Base-by-base conservation (phyloP, 2,797 vertebrate genomes). In the Urophycis tenuis region DNA sequence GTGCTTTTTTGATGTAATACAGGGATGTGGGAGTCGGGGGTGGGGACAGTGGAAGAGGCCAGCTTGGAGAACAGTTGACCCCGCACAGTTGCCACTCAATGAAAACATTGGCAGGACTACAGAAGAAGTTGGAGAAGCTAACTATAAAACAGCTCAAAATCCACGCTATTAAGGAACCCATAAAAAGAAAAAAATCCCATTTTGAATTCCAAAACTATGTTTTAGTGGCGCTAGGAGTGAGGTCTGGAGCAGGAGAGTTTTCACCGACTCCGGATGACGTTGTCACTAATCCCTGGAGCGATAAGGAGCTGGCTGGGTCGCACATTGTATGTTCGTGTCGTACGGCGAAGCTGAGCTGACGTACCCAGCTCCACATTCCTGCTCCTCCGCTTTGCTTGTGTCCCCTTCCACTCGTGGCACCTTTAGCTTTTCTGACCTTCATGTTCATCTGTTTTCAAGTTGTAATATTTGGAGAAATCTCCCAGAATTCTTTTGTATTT, bases 291-390 rank as follows among this genome's bases (percentile, higher is more conserved):
- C 76, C 84, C 75, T 84, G 81, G 82, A n/a, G n/a, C 80, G 73
- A 83, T 83, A 77, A 80, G 79, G 74, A 82, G 79, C 85, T 81
- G 60, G 82, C 77, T n/a, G 80, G 84, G 84, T 53, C 82, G 85
- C 60, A 84, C 22, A 49, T 22, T 75, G 36, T 36, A 78, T 85
- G 79, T 17, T 74, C 14, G 14, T 6, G 6, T 53, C 45, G 60
- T 67, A 67, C 60, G 60, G 12, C 5, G 22, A 60, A 4, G 9
- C 11, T 29, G 60, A 12, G 60, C n/a, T 10, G 53, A 10, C 53
- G 53, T 64, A 25, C n/a, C 25, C 1, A 14, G 10, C 10, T 9
- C 60, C n/a, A 29, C 10, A 2, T 11, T 29, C 53, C n/a, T 64
- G 1, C 53, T 25, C n/a, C 25, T 67, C 60, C 29, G 76, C 29